A percentile compares a stretch with the other conserved stretches of the same genome.
Conservation (phyloP, 2,113 vertebrate genomes). For the Eublepharis macularius region DNA sequence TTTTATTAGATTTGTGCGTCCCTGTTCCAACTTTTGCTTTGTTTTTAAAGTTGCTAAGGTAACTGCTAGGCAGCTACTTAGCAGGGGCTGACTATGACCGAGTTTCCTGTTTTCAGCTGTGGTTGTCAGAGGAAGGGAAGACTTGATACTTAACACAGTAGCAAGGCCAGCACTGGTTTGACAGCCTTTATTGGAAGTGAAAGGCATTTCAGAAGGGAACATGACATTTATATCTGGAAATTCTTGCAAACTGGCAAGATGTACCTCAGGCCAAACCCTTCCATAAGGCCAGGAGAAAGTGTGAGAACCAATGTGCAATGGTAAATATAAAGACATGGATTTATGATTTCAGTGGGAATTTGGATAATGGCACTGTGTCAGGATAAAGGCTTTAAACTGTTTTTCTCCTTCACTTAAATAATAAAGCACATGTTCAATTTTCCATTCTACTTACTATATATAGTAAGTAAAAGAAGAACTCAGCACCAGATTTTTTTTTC, state of each 20-base stretch:
- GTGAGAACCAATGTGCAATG: constrained; percentile 17
- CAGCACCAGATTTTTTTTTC: not conserved
- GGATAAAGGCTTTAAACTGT: not conserved
- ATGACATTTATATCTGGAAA: constrained; percentile 14
- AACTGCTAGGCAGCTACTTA: not conserved
- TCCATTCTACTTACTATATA: not conserved
- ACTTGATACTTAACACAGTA: constrained; percentile 34
- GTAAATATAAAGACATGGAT: not conserved
- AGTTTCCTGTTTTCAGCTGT: constrained; percentile 1
- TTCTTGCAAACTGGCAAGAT: constrained; percentile 45
- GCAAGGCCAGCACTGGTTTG: constrained; percentile 30
- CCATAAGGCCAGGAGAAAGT: constrained; percentile 3
- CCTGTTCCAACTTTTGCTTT: not conserved
- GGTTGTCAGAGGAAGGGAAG: not conserved
- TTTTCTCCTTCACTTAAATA: not conserved
- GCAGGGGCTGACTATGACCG: not conserved
- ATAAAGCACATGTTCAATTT: constrained; percentile 21
- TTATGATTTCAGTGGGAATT: constrained; percentile 16
- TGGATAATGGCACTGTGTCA: constrained; percentile 5
- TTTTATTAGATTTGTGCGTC: not conserved
- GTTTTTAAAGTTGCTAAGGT: not conserved
- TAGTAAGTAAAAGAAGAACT: not conserved
- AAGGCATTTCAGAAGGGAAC: constrained; percentile 46
- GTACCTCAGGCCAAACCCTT: constrained; percentile 8
- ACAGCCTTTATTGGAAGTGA: constrained; percentile 4